Base-by-base conservation (phyloP, 2,888 invertebrate genomes). In the Acleris sparsana region DNA sequence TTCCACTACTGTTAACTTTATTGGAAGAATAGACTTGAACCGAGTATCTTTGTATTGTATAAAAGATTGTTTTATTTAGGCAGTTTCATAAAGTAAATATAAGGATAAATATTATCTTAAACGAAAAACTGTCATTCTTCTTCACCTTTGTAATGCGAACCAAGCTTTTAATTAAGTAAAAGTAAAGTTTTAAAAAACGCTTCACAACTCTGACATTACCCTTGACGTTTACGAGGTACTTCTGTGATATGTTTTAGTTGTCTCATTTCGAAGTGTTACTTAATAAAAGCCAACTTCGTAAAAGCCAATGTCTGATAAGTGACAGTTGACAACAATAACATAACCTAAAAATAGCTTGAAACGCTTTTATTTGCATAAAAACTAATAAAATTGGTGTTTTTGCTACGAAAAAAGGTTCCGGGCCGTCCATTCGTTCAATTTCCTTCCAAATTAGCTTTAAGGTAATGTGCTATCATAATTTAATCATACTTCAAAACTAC, bases 251-350 rank as follows among this genome's bases (percentile, higher is more conserved):
- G 3, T 9, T 33, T 33, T 9, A 2, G 33, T 33, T 33, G 9
- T 2, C 33, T 2, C 2, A 33, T 7, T 29, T 29, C 7, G 29
- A 2, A n/a, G n/a, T n/a, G n/a, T n/a, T 29, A 6, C 25, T 29
- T 5, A 29, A n/a, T 18, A 16, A 20, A 43, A 39, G 3, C 44
- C 2, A 44, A 11, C 6, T 46, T 46, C 17, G 43, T 11, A 7
- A 55, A 55, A 16, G 20, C 43, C 13, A 17, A 56, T n/a, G 5
- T 64, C 33, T 33, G 48, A 48, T 5, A 29, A 22, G 9, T 53
- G 44, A 44, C 11, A 33, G 20, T 1, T 49, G 17, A 39, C 48
- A 65, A 65, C 64, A 65, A 65, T 55, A 65, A 65, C 44, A 65
- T 65, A 65, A 65, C 64, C 64, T 60, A 7, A 39, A 62, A 62